Conservation (phyloP, 2,797 vertebrate species). For the Pseudochirops cupreus region DNA sequence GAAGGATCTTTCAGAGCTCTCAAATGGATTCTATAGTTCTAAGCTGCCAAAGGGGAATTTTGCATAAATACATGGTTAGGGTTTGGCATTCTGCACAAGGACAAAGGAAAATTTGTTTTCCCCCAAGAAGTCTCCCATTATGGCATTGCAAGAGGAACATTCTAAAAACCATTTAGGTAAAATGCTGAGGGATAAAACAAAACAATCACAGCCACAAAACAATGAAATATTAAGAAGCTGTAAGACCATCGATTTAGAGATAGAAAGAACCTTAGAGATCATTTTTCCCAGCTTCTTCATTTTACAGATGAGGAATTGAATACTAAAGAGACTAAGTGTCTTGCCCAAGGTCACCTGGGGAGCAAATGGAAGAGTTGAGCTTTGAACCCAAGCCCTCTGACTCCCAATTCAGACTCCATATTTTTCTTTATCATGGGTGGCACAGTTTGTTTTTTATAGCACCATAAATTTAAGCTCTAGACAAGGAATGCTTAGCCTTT, state of each 20-base stretch:
- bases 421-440: not conserved
- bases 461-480: not conserved
- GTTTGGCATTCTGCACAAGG: not conserved
- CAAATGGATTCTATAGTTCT: not conserved
- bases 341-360: not conserved
- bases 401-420: not conserved
- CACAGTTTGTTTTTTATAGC: not conserved
- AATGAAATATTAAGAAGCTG: not conserved
- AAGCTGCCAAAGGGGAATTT: not conserved
- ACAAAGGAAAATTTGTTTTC: not conserved
- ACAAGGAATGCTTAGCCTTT: not conserved
- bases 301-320: not conserved
- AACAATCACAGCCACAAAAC: not conserved
- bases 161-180: not conserved
- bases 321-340: not conserved
- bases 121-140: not conserved
- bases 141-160: not conserved
- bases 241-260: not conserved
- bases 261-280: not conserved
- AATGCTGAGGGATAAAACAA: not conserved
- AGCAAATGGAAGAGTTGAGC: not conserved
- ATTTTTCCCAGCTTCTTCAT: not conserved
- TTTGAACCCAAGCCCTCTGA: not conserved
- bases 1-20: not conserved
- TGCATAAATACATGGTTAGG: not conserved